A percentile compares a stretch with the other conserved stretches of the same genome.
Conservation (phyloP, 92 coral and sea anemone species). For the Hydrozoanthus gracilis region DNA sequence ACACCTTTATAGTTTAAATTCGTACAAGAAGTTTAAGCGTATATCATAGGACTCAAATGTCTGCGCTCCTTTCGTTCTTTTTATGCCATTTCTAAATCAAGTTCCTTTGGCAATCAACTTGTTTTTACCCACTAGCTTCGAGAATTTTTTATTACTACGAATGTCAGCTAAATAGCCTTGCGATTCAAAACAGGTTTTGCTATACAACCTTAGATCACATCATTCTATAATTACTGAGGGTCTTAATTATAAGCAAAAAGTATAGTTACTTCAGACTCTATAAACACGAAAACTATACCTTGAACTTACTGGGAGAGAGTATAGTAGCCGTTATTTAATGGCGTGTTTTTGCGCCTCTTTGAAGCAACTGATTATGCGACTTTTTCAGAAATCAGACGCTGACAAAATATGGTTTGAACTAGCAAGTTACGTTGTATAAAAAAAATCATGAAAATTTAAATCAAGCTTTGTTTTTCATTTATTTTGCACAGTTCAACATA, state of each 20-base stretch:
- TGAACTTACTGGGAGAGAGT: not conserved
- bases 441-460: not conserved
- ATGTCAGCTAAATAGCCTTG: not conserved
- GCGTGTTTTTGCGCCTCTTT: not conserved
- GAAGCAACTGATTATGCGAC: not conserved
- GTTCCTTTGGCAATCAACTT: not conserved
- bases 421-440: not conserved
- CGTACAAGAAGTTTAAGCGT: no score
- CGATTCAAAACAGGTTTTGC: conserved; percentile 3
- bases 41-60: no score
- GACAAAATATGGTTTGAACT: not conserved
- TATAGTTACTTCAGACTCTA: not conserved
- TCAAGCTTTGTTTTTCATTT: not conserved
- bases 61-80: not conserved
- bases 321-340: not conserved
- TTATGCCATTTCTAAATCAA: not conserved
- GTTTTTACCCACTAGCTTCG: not conserved
- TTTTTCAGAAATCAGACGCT: not conserved
- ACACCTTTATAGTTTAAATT: no score
- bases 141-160: not conserved
- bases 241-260: not conserved
- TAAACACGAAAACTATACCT: conserved; percentile 2
- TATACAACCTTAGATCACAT: not conserved
- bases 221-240: not conserved
- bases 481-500: conserved; percentile 17